Evolutionary conservation across 2,888 invertebrate genomes (phyloP).

Genomic region (Suillia variegata): DNA sequence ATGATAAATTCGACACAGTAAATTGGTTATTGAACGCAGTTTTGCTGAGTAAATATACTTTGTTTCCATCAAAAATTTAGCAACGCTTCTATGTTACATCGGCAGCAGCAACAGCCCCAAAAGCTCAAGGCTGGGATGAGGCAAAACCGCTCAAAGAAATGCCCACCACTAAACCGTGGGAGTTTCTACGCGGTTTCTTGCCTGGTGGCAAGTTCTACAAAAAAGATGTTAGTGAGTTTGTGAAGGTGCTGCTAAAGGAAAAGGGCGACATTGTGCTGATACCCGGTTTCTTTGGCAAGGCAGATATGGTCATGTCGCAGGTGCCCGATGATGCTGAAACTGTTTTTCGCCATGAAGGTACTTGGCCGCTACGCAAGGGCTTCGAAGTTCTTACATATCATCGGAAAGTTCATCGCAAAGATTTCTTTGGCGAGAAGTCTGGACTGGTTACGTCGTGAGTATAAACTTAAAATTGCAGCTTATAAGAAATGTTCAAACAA

Average conservation of each 20-base stretch:
- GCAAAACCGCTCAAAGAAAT: slow-evolving; percentile 28
- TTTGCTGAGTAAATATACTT: too few relatives aligned
- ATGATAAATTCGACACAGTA: too few relatives aligned
- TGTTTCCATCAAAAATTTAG: too few relatives aligned
- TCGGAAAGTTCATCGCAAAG: slow-evolving; percentile 38
- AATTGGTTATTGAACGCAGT: too few relatives aligned
- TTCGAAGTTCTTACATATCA: slow-evolving; percentile 57
- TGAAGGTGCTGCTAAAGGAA: slow-evolving; percentile 11
- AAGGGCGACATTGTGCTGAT: slow-evolving; percentile 57
- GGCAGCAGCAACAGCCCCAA: too few relatives aligned
- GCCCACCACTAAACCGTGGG: slow-evolving; percentile 29
- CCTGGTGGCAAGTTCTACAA: slow-evolving; percentile 39
- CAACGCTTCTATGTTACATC: too few relatives aligned
- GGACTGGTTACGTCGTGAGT: slow-evolving; percentile 38
- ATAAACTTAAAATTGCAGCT: neutral
- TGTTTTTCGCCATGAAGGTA: slow-evolving; percentile 61
- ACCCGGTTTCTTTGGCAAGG: slow-evolving; percentile 49
- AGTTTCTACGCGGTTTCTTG: slow-evolving; percentile 28
- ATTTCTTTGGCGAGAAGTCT: slow-evolving; percentile 27
- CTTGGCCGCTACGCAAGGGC: slow-evolving; percentile 58
- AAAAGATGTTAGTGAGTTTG: slow-evolving; percentile 21
- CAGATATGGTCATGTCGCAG: slow-evolving; percentile 56
- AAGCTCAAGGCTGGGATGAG: too few relatives aligned
- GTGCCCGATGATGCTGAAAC: slow-evolving; percentile 63
- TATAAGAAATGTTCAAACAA: too few relatives aligned